phyloP scores from a whole-genome alignment of 2,113 vertebrate species.

The Lota lota region DNA sequence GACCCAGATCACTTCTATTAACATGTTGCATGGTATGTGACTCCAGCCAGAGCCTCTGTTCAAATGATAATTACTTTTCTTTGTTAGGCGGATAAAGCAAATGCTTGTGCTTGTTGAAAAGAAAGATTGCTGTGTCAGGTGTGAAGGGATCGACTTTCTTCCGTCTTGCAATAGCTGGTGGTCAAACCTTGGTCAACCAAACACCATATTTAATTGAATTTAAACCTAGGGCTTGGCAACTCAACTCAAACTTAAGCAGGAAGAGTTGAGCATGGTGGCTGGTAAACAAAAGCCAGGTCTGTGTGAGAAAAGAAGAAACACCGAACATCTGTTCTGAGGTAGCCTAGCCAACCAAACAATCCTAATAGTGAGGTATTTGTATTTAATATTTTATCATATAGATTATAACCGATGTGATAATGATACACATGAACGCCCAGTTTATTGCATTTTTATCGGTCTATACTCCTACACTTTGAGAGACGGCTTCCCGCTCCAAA shows the following conservation, averaged over 20 bases:
- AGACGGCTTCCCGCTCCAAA: too few relatives aligned
- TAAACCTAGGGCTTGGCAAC: not conserved
- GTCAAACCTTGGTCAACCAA: not conserved
- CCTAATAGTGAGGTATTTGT: too few relatives aligned
- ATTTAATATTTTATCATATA: too few relatives aligned
- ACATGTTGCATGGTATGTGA: conserved; percentile 68
- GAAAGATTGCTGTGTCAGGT: conserved; percentile 12
- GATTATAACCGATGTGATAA: too few relatives aligned
- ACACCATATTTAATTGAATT: not conserved
- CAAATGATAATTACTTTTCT: conserved; percentile 10
- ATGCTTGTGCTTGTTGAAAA: not conserved
- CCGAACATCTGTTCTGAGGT: too few relatives aligned
- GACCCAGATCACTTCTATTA: conserved; percentile 65
- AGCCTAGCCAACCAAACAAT: too few relatives aligned
- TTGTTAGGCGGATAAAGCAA: not conserved
- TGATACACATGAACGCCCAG: too few relatives aligned
- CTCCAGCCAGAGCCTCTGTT: not conserved
- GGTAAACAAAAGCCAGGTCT: too few relatives aligned
- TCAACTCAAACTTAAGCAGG: not conserved
- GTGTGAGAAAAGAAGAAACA: too few relatives aligned
- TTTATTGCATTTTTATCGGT: too few relatives aligned
- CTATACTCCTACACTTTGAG: too few relatives aligned
- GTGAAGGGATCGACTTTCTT: not conserved
- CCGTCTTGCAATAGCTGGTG: not conserved
- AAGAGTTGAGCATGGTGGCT: too few relatives aligned